Percentiles rank a stretch among this genome's conserved stretches.
phyloP scores from a whole-genome alignment of 2,888 invertebrate genomes.

The Scrobipalpa costella region DNA sequence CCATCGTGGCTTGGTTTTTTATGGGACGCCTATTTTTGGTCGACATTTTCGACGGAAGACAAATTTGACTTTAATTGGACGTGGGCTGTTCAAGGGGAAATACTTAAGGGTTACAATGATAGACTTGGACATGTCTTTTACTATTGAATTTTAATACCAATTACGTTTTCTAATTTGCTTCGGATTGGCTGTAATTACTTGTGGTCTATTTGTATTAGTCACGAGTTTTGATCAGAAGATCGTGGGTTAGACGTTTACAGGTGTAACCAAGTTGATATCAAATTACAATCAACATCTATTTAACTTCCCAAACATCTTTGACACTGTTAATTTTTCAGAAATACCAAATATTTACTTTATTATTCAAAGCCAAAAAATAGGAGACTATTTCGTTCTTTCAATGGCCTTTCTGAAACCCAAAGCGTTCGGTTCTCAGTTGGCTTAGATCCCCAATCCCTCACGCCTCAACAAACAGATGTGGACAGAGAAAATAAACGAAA shows the following conservation, averaged over 20 bases:
- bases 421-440: not conserved
- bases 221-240: no score
- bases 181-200: no score
- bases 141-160: not conserved
- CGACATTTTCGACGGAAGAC: conserved; percentile 21
- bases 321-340: not conserved
- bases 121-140: not conserved
- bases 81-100: conserved; percentile 5
- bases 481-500: conserved; percentile 6
- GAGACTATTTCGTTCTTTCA: no score
- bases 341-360: no score
- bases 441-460: conserved; percentile 5
- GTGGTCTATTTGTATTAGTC: no score
- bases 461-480: not conserved
- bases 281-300: no score
- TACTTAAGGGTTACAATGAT: conserved; percentile 8
- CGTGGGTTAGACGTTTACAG: no score
- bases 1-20: conserved; percentile 32
- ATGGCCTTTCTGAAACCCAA: not conserved
- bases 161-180: no score
- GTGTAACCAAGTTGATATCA: no score
- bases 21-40: conserved; percentile 17
- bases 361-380: not conserved
- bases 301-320: no score
- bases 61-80: conserved; percentile 21